Base-by-base conservation (phyloP, 2,113 vertebrate genomes). In the Oreotragus oreotragus region DNA sequence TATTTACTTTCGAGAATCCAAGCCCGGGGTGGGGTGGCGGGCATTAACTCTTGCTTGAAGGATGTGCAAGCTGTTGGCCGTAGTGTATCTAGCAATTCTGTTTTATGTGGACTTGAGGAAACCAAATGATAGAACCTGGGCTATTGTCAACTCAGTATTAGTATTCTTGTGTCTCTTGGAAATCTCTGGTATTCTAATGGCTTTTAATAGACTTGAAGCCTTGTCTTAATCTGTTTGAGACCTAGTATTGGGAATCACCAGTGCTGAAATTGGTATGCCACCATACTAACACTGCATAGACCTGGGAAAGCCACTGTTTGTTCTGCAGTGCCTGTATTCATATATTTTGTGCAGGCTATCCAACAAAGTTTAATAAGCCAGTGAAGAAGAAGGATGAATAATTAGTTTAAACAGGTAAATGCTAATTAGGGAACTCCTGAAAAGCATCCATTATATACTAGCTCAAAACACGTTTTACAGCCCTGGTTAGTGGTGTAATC, bases 371-470 rank as follows among this genome's bases (percentile, higher is more conserved):
- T 98, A 99, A 99, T 98, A 99, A 98, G 98, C 98, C 98, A 97
- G 95, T 98, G 97, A 98, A 98, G 97, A 99, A 99, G 98, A 98
- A 98, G 98, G 97, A 98, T 98, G 98, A 98, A 98, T 99, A 99
- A 99, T 99, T 99, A 99, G 98, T 98, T 99, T 98, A 99, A 99
- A 98, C 99, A 99, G 99, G 99, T 99, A 99, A 99, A 99, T 99
- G 98, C 99, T 99, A 99, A 99, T 99, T 99, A 99, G 98, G 98
- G 98, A 98, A 98, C 98, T 99, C 98, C 98, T 99, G 98, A 99
- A 99, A 99, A 98, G 98, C 98, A 99, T 99, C 98, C 98, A 99
- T 99, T 99, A 99, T 98, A 98, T 98, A 98, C 98, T 98, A 98
- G 98, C 98, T 99, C 98, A 98, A 98, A 99, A 99, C 98, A 99